A percentile compares a stretch with the other conserved stretches of the same genome.
Conservation (phyloP, 2,113 vertebrate species). For the Otus sunia region DNA sequence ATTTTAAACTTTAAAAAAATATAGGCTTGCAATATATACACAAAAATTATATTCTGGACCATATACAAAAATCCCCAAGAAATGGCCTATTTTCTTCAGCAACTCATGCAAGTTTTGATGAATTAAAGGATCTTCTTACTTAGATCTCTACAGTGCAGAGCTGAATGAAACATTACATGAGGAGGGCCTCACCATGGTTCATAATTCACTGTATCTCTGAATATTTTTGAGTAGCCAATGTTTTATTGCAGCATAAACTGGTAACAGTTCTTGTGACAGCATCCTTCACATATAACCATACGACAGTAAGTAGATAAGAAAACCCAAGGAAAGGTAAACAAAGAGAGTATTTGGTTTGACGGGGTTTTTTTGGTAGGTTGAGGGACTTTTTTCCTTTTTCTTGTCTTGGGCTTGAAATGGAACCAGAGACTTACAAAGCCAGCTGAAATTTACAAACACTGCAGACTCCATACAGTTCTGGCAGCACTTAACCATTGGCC, state of each 20-base stretch:
- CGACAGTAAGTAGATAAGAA: not conserved
- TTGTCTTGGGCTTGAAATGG: not conserved
- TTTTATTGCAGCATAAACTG: not conserved
- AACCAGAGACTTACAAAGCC: not conserved
- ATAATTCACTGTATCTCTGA: not conserved
- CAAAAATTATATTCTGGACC: not conserved
- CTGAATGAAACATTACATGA: not conserved
- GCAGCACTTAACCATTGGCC: not conserved
- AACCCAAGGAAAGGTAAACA: not conserved
- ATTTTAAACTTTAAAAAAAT: not conserved
- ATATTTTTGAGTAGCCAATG: not conserved
- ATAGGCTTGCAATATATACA: not conserved
- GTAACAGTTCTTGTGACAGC: not conserved
- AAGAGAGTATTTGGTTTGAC: not conserved
- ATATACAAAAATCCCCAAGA: not conserved
- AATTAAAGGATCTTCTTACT: not conserved
- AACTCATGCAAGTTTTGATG: not conserved
- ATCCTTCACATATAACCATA: not conserved
- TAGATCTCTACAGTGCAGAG: not conserved
- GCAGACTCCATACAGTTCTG: not conserved
- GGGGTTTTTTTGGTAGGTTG: rapidly evolving
- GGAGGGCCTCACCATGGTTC: rapidly evolving
- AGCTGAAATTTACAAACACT: not conserved
- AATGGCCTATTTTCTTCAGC: not conserved
- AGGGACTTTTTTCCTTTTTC: not conserved